A percentile compares a stretch with the other conserved stretches of the same genome.
Conservation (phyloP, 2,888 invertebrate species). For the Furcula furcula region DNA sequence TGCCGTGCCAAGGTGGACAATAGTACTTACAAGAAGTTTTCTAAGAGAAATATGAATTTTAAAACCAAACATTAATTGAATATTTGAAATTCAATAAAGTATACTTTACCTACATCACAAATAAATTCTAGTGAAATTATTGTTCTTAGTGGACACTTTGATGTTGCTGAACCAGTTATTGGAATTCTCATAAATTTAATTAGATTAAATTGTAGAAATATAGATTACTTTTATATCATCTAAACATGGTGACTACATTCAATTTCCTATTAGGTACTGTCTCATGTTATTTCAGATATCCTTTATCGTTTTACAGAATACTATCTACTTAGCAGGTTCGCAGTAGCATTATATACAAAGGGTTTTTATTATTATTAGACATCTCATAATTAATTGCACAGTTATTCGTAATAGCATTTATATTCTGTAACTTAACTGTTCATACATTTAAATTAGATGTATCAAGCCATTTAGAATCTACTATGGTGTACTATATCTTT, state of each 20-base stretch:
- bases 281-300: constrained; percentile 13
- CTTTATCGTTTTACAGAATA: constrained; percentile 2
- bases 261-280: constrained; percentile 9
- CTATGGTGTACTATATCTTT: constrained; percentile 27
- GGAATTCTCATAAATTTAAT: too few species aligned
- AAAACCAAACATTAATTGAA: constrained; percentile 57
- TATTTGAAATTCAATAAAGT: neutral
- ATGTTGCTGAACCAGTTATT: neutral
- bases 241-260: constrained; percentile 4
- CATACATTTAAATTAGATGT: too few species aligned
- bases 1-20: constrained; percentile 65
- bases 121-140: neutral
- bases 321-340: constrained; percentile 1
- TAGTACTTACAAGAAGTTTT: constrained; percentile 52
- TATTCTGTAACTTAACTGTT: too few species aligned
- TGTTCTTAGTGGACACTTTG: neutral
- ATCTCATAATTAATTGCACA: too few species aligned
- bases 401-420: too few species aligned
- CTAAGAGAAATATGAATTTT: constrained; percentile 61
- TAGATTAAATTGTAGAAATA: too few species aligned
- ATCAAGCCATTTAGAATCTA: too few species aligned
- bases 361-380: too few species aligned
- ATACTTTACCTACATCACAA: constrained; percentile 1
- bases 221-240: too few species aligned
- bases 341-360: too few species aligned